Base-by-base conservation (phyloP, 2,888 invertebrate genomes). In the Stenodera caucasica region DNA sequence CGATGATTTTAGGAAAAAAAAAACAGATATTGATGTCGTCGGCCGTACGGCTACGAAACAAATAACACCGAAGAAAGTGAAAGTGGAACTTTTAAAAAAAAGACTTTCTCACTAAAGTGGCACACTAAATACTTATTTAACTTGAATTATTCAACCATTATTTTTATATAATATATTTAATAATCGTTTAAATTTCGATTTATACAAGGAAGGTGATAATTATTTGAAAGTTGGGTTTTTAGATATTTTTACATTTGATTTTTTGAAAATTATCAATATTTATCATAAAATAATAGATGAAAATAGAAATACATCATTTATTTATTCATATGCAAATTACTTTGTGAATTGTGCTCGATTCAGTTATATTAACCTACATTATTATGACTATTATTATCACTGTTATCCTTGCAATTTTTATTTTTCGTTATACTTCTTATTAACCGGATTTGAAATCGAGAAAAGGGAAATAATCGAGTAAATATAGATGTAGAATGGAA, bases 41-140 rank as follows among this genome's bases (percentile, higher is more conserved):
- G 37, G 18, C 18, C 1, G 37, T 40, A 18, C 2, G 18, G 9
- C 37, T 9, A 40, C 18, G 3, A n/a, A 15, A 40, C 18, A 40
- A 37, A 18, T 15, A 40, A 40, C 18, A 40, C 7, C 4, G 45
- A 52, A 23, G 57, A 58, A 58, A 58, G 57, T 58, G 53, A 58
- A 53, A 58, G 57, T 58, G 35, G 7, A 18, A 5, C 23, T 53
- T 18, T 14, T 40, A 40, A 40, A 40, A 15, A 15, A 18, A 58
- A 52, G 8, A 53, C 53, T 53, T 57, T 57, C 57, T 30, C 35
- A 12, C 9, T 7, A n/a, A 45, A 58, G 45, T 52, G 35, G 45
- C 45, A 40, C 37, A 40, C 37, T 18, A 15, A 40, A 40, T 40
- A 6, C 37, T 18, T 18, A 18, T 40, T 40, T 18, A 15, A 40